A percentile compares a stretch with the other conserved stretches of the same genome.
These are phyloP conservation scores for Acanthurus lineatus DNA, from an alignment of 2,797 vertebrate species.

Conservation along the genomic window DNA sequence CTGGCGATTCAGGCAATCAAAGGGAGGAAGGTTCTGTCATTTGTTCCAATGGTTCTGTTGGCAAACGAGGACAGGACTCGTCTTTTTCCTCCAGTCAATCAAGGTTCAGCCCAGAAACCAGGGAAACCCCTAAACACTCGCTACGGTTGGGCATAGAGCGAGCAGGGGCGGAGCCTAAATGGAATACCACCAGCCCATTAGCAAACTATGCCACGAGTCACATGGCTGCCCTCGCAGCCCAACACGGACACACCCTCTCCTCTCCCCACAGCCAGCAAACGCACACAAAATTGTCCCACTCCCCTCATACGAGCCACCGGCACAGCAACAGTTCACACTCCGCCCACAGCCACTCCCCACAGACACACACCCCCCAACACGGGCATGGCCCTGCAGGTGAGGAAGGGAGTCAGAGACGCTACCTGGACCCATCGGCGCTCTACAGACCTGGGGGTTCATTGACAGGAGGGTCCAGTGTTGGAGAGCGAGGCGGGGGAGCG, in stretches of 20 bases:
- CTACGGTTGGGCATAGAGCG: constrained; percentile 85
- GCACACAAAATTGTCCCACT: constrained; percentile 67
- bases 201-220: constrained; percentile 93
- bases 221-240: constrained; percentile 93
- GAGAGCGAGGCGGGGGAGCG: constrained; percentile 69
- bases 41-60: constrained; percentile 87
- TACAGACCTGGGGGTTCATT: constrained; percentile 80
- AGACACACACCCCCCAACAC: constrained; percentile 67
- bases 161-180: constrained; percentile 88
- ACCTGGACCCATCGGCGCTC: constrained; percentile 87
- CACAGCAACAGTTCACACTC: constrained; percentile 63
- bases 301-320: constrained; percentile 70
- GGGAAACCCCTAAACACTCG: constrained; percentile 89
- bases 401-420: constrained; percentile 91
- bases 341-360: constrained; percentile 74
- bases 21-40: constrained; percentile 95
- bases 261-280: constrained; percentile 70
- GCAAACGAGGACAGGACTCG: constrained; percentile 85
- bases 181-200: constrained; percentile 92
- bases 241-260: constrained; percentile 88
- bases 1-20: constrained; percentile 86
- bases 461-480: constrained; percentile 52
- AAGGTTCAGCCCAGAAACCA: constrained; percentile 87
- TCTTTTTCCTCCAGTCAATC: constrained; percentile 81
- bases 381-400: constrained; percentile 82